These are phyloP conservation scores for Poecilobothrus nobilitatus DNA, from an alignment of 2,888 invertebrate species.

Conservation along the genomic window DNA sequence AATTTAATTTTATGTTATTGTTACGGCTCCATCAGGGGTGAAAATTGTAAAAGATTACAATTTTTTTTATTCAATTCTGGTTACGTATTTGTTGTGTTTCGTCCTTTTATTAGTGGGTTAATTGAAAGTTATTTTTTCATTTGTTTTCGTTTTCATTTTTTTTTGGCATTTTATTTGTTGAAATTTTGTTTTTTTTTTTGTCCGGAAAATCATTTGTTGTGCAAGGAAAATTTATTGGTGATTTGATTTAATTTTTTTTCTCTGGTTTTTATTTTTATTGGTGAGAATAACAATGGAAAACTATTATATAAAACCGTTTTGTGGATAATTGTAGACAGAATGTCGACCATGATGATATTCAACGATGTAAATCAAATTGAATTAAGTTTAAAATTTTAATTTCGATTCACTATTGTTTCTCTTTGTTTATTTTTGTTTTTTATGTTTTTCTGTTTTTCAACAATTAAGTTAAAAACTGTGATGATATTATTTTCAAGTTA, in stretches of 20 bases:
- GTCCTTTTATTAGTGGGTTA: not conserved
- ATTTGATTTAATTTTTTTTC: not conserved
- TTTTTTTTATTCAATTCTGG: not conserved
- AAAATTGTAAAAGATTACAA: not conserved
- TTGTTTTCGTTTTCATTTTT: not conserved
- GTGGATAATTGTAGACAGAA: not conserved
- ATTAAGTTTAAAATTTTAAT: no score
- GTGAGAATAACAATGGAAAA: not conserved
- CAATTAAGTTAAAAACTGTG: no score
- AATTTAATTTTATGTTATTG: conserved; percentile 6
- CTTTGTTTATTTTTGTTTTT: no score
- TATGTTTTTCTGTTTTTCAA: no score
- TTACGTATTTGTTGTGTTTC: not conserved
- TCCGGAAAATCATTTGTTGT: conserved; percentile 3
- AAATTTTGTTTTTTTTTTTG: not conserved
- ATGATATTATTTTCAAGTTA: no score
- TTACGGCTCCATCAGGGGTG: conserved; percentile 6
- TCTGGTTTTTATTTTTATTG: not conserved
- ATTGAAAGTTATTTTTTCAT: not conserved
- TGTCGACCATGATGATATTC: not conserved
- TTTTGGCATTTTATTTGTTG: not conserved
- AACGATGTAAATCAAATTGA: not conserved
- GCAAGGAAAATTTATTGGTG: conserved; percentile 6
- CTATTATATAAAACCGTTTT: not conserved
- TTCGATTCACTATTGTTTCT: no score